phyloP scores from a whole-genome alignment of 2,888 invertebrate species.

The Herminia tarsipennalis region DNA sequence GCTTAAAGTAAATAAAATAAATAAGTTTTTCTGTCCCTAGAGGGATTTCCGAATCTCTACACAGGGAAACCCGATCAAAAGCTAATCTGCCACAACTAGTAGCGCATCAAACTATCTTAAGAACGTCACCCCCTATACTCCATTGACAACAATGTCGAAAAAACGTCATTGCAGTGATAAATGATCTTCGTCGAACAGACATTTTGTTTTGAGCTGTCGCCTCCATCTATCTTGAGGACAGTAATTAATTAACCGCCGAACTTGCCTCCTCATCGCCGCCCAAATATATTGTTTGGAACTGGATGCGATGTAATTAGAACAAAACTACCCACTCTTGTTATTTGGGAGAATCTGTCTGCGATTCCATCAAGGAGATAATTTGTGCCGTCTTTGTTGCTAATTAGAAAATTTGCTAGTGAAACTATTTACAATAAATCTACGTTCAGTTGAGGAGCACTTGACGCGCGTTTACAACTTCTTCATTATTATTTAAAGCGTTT shows the following conservation, averaged over 20 bases:
- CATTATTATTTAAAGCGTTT: background rate
- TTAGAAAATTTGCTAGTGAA: background rate
- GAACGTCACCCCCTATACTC: constrained; percentile 1
- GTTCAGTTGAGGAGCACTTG: background rate
- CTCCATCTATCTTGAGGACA: constrained; percentile 57
- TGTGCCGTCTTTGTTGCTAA: background rate
- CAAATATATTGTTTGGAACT: constrained; percentile 49
- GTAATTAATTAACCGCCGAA: constrained; percentile 63
- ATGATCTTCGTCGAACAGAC: constrained; percentile 49
- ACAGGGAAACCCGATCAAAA: no score
- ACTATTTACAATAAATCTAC: background rate
- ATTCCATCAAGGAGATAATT: constrained; percentile 2
- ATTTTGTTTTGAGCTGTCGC: constrained; percentile 62
- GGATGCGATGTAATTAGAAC: constrained; percentile 41
- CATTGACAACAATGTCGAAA: constrained; percentile 25
- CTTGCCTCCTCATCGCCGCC: constrained; percentile 43
- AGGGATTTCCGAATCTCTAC: no score
- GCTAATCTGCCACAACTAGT: no score
- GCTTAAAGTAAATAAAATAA: no score
- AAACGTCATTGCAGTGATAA: constrained; percentile 47
- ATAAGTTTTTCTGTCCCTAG: no score
- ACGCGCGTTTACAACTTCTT: background rate
- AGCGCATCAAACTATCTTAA: constrained; percentile 14
- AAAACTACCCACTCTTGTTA: constrained; percentile 34
- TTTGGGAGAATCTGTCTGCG: constrained; percentile 6